Conservation (phyloP, 2,797 vertebrate genomes). For the Geotrypetes seraphini region DNA sequence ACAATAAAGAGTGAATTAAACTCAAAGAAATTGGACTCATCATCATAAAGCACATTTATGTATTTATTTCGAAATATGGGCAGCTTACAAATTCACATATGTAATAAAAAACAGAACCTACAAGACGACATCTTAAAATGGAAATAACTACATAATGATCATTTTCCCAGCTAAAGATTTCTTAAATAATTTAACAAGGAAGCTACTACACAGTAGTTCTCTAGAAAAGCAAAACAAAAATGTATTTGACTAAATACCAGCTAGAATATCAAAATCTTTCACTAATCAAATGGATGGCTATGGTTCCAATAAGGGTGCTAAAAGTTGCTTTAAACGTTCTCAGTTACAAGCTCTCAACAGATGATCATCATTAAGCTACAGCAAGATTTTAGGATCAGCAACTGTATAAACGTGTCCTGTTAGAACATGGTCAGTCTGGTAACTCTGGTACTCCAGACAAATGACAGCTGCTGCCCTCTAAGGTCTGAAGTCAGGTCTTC, state of each 20-base stretch:
- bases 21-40: too few species aligned
- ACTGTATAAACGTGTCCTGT: conserved; percentile 61
- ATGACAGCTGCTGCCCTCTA: conserved; percentile 59
- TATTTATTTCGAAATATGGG: too few species aligned
- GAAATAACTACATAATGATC: too few species aligned
- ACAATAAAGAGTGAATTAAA: too few species aligned
- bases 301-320: conserved; percentile 46
- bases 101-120: too few species aligned
- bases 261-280: conserved; percentile 11
- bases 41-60: too few species aligned
- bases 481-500: conserved; percentile 64
- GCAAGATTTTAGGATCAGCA: conserved; percentile 22
- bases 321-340: conserved; percentile 47
- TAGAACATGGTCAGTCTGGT: conserved; percentile 53
- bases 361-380: conserved; percentile 56
- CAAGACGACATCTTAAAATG: too few species aligned
- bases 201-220: too few species aligned
- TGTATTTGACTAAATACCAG: conserved; percentile 4
- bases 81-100: too few species aligned
- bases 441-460: conserved; percentile 56
- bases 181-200: too few species aligned
- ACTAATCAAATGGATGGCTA: conserved; percentile 32
- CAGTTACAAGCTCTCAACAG: conserved; percentile 53
- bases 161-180: too few species aligned
- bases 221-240: conserved; percentile 6